A percentile compares a stretch with the other conserved stretches of the same genome.
phyloP scores from a whole-genome alignment of 2,888 invertebrate genomes.

The Cosmorhoe ocellata region DNA sequence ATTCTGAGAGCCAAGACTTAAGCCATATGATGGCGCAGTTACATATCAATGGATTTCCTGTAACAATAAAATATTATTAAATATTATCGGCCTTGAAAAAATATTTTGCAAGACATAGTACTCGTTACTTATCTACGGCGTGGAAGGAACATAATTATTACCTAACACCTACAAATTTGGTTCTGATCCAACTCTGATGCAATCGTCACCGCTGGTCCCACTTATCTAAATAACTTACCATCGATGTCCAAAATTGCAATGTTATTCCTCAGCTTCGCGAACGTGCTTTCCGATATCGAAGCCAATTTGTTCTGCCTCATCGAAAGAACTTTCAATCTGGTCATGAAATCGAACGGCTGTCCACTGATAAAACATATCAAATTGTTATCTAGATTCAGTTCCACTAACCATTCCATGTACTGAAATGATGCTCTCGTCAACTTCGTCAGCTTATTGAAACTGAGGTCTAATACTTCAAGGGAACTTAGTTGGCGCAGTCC shows the following conservation, averaged over 20 bases:
- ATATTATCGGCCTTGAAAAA: too few relatives aligned
- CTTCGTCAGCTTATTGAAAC: conserved; percentile 88
- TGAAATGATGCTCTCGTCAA: conserved; percentile 87
- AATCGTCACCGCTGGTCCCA: too few relatives aligned
- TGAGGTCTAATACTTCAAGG: conserved; percentile 92
- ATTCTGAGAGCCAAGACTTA: conserved; percentile 90
- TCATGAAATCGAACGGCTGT: conserved; percentile 92
- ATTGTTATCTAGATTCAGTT: conserved; percentile 93
- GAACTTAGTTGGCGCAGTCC: conserved; percentile 88
- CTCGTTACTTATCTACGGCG: too few relatives aligned
- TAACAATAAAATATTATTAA: conserved; percentile 22
- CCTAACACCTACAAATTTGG: too few relatives aligned
- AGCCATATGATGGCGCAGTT: conserved; percentile 93
- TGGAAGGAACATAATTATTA: too few relatives aligned
- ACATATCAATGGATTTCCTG: conserved; percentile 92
- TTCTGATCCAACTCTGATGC: too few relatives aligned
- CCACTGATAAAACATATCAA: conserved; percentile 90
- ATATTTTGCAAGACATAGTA: too few relatives aligned
- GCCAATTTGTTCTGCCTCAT: conserved; percentile 89
- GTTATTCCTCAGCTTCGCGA: conserved; percentile 89
- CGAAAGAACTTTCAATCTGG: conserved; percentile 90
- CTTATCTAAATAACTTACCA: conserved; percentile 77
- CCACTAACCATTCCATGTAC: conserved; percentile 92
- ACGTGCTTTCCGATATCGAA: conserved; percentile 87
- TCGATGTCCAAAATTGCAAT: conserved; percentile 92